These are phyloP conservation scores for Drosophila yakuba DNA, from an alignment of 1,140 invertebrate genomes.

Conservation along the genomic window DNA sequence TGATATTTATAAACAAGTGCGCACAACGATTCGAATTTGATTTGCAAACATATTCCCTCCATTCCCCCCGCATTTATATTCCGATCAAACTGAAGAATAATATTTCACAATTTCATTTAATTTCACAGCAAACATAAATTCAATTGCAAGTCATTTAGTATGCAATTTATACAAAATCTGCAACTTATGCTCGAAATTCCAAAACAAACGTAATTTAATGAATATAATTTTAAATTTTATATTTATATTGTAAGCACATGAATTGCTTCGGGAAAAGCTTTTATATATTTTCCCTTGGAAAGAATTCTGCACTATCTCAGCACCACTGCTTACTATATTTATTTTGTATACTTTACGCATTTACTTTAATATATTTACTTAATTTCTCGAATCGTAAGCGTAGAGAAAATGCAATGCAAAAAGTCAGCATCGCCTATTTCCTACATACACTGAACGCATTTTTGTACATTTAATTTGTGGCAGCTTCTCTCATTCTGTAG, in stretches of 20 bases:
- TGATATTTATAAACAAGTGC: slow-evolving; percentile 24
- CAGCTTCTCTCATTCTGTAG: slow-evolving; percentile 36
- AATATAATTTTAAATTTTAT: slow-evolving; percentile 23
- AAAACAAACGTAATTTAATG: slow-evolving; percentile 60
- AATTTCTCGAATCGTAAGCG: slow-evolving; percentile 35
- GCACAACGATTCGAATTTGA: slow-evolving; percentile 21
- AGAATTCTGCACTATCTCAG: slow-evolving; percentile 26
- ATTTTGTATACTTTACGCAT: slow-evolving; percentile 31
- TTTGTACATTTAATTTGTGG: slow-evolving; percentile 31
- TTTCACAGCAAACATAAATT: slow-evolving; percentile 19
- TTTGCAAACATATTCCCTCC: slow-evolving; percentile 33
- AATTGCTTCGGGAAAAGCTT: slow-evolving; percentile 1
- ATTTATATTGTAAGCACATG: slow-evolving; percentile 22
- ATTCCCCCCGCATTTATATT: slow-evolving; percentile 11
- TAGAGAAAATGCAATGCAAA: slow-evolving; percentile 27
- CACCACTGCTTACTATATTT: slow-evolving; percentile 26
- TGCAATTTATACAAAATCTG: slow-evolving; percentile 47
- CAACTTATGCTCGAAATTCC: slow-evolving; percentile 64
- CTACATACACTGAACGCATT: slow-evolving; percentile 1
- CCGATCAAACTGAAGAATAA: slow-evolving; percentile 7
- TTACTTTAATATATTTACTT: slow-evolving; percentile 32
- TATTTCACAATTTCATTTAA: slow-evolving; percentile 20
- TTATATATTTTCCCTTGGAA: slow-evolving; percentile 7
- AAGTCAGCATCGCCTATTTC: slow-evolving; percentile 8
- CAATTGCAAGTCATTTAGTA: slow-evolving; percentile 64